Evolutionary conservation across 1,140 invertebrate species (phyloP).

Genomic region (Drosophila triauraria): DNA sequence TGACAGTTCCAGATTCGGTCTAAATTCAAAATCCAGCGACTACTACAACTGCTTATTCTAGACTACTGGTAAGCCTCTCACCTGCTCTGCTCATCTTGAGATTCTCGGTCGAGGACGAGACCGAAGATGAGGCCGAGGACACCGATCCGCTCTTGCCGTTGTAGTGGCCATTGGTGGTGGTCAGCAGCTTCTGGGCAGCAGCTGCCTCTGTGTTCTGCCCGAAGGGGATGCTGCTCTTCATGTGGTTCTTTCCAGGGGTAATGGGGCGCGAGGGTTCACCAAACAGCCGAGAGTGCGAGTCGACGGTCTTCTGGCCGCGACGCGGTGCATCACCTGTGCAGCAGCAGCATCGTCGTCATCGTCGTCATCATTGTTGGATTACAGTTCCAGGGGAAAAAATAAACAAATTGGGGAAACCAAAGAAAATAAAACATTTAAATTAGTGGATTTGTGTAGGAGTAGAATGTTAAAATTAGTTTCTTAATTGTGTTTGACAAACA

Average conservation of each 20-base stretch:
- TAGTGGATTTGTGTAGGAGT: slow-evolving; percentile 42
- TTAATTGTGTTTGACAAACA: slow-evolving; percentile 25
- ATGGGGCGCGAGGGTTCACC: slow-evolving; percentile 77
- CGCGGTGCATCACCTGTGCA: slow-evolving; percentile 75
- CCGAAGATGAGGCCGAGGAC: slow-evolving; percentile 81
- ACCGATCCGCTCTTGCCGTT: slow-evolving; percentile 81
- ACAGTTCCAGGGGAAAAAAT: slow-evolving; percentile 24
- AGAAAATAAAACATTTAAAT: slow-evolving; percentile 49
- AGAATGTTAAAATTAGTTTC: slow-evolving; percentile 38
- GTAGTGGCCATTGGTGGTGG: slow-evolving; percentile 72
- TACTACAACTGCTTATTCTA: slow-evolving; percentile 14
- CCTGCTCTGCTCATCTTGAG: slow-evolving; percentile 83
- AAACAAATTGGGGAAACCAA: slow-evolving; percentile 34
- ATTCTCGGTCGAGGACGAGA: slow-evolving; percentile 82
- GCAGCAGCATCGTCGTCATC: background rate
- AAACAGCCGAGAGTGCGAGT: slow-evolving; percentile 81
- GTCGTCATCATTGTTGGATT: slow-evolving; percentile 9
- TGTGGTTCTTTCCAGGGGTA: slow-evolving; percentile 83
- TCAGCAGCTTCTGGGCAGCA: slow-evolving; percentile 64
- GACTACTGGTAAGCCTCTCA: slow-evolving; percentile 15
- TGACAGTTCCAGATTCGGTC: slow-evolving; percentile 17
- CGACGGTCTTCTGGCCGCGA: slow-evolving; percentile 78
- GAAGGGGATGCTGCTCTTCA: slow-evolving; percentile 85
- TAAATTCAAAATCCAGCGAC: slow-evolving; percentile 34
- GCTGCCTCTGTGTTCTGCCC: slow-evolving; percentile 65